These are phyloP conservation scores for Drosophila bocqueti DNA, from an alignment of 1,140 invertebrate genomes.

Conservation along the genomic window DNA sequence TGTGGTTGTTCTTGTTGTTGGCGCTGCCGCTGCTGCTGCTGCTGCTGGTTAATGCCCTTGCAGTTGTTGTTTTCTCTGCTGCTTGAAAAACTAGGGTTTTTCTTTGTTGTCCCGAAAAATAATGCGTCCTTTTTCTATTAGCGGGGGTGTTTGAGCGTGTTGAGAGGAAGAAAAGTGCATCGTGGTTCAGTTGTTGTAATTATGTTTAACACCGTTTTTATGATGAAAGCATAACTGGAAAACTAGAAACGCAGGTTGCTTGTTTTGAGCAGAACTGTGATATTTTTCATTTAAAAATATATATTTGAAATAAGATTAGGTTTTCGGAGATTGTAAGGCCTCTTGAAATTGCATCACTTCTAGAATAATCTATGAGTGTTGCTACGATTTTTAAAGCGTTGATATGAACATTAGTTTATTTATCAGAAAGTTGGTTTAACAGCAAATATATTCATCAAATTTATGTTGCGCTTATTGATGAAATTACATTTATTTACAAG, in stretches of 20 bases:
- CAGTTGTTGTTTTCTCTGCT: constrained; percentile 43
- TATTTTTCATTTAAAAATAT: background rate
- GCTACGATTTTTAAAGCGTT: background rate
- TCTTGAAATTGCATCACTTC: constrained; percentile 3
- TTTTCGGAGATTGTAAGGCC: background rate
- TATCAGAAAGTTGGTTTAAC: background rate
- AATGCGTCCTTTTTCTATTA: constrained; percentile 5
- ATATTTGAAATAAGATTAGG: background rate
- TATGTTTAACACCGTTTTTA: background rate
- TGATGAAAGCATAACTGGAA: background rate
- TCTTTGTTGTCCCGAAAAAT: constrained; percentile 36
- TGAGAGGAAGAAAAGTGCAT: background rate
- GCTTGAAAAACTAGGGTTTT: constrained; percentile 23
- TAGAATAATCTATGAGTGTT: constrained; percentile 3
- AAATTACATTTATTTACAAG: background rate
- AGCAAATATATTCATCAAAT: background rate
- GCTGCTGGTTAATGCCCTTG: constrained; percentile 26
- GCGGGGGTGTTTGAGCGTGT: background rate
- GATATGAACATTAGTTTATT: background rate
- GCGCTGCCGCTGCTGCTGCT: constrained; percentile 5
- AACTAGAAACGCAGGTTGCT: background rate
- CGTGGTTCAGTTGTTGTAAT: background rate
- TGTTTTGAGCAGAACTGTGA: background rate
- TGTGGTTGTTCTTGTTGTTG: constrained; percentile 44
- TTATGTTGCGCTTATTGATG: background rate